These are phyloP conservation scores for Nothobranchius furzeri DNA, from an alignment of 2,113 vertebrate genomes.

Conservation along the genomic window DNA sequence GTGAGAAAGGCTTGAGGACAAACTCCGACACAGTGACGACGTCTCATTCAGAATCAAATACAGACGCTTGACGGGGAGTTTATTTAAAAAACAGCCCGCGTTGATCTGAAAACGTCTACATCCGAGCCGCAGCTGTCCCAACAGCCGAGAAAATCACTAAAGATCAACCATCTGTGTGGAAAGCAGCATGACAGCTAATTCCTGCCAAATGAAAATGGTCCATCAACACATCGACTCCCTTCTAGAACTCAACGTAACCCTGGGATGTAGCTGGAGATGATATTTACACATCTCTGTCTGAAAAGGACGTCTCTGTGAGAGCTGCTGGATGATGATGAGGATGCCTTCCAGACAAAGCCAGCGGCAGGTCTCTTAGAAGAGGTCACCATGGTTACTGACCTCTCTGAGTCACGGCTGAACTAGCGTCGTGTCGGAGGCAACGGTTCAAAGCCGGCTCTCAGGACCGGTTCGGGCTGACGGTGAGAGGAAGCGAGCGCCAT, in stretches of 20 bases:
- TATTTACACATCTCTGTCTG: slow-evolving; percentile 3
- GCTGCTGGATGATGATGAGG: slow-evolving; percentile 20
- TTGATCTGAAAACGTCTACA: slow-evolving; percentile 10
- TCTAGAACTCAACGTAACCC: background rate
- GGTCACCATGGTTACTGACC: slow-evolving; percentile 44
- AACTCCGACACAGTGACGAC: too few relatives aligned
- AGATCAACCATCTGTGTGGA: background rate
- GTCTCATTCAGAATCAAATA: background rate
- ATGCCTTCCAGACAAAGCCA: slow-evolving; percentile 27
- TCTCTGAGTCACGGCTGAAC: slow-evolving; percentile 18
- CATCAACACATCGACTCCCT: background rate
- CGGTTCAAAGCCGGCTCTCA: slow-evolving; percentile 47
- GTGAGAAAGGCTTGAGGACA: background rate
- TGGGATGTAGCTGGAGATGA: slow-evolving; percentile 18
- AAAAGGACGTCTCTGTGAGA: background rate
- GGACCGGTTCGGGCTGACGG: slow-evolving; percentile 9
- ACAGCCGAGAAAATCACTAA: slow-evolving; percentile 10
- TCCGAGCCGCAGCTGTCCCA: slow-evolving; percentile 35
- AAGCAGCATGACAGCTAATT: slow-evolving; percentile 9
- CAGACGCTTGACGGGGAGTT: background rate
- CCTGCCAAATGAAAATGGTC: slow-evolving; percentile 3
- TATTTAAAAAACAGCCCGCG: slow-evolving; percentile 13
- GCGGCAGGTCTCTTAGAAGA: slow-evolving; percentile 28
- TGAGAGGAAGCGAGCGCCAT: slow-evolving; percentile 11
- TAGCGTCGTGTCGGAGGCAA: slow-evolving; percentile 15